Evolutionary conservation across 2,888 invertebrate genomes (phyloP).

Genomic region (Acanthoscelides obtectus): DNA sequence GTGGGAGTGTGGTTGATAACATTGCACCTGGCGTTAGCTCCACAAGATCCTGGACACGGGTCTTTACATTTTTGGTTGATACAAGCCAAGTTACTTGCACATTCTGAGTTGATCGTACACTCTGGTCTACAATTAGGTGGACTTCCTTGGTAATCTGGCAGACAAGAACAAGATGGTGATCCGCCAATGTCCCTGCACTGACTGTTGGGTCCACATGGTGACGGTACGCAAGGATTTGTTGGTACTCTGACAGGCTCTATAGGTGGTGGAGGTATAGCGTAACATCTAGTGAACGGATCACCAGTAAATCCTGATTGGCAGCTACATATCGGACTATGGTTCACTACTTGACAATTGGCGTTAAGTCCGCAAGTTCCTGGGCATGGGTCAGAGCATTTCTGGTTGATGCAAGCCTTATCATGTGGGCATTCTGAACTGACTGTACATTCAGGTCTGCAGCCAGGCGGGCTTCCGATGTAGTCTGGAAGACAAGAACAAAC

Average conservation of each 20-base stretch:
- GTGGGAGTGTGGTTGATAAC: slow-evolving; percentile 73
- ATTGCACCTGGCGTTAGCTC: slow-evolving; percentile 65
- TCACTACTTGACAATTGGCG: slow-evolving; percentile 49
- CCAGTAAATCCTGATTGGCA: slow-evolving; percentile 59
- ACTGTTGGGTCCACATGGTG: slow-evolving; percentile 76
- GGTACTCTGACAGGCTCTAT: slow-evolving; percentile 22
- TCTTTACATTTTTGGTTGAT: slow-evolving; percentile 69
- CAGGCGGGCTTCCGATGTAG: slow-evolving; percentile 55
- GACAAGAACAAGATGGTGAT: slow-evolving; percentile 69
- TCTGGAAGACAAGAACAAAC: slow-evolving; percentile 49
- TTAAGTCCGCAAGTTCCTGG: slow-evolving; percentile 59
- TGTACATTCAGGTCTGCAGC: slow-evolving; percentile 75
- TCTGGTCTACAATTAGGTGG: slow-evolving; percentile 78
- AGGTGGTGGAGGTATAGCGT: slow-evolving; percentile 41
- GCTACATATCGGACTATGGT: slow-evolving; percentile 61
- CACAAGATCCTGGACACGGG: slow-evolving; percentile 77
- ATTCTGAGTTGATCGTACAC: slow-evolving; percentile 72
- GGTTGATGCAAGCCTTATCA: slow-evolving; percentile 65
- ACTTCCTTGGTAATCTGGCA: slow-evolving; percentile 65
- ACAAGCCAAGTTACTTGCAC: slow-evolving; percentile 67
- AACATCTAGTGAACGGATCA: slow-evolving; percentile 62
- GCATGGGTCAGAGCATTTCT: slow-evolving; percentile 71
- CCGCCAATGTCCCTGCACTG: slow-evolving; percentile 67
- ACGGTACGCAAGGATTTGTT: slow-evolving; percentile 68
- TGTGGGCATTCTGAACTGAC: slow-evolving; percentile 72